Evolutionary conservation across 2,797 vertebrate genomes (phyloP), one percentile per base, ranked within the genome.

Genomic region (Spondyliosoma cantharus): DNA sequence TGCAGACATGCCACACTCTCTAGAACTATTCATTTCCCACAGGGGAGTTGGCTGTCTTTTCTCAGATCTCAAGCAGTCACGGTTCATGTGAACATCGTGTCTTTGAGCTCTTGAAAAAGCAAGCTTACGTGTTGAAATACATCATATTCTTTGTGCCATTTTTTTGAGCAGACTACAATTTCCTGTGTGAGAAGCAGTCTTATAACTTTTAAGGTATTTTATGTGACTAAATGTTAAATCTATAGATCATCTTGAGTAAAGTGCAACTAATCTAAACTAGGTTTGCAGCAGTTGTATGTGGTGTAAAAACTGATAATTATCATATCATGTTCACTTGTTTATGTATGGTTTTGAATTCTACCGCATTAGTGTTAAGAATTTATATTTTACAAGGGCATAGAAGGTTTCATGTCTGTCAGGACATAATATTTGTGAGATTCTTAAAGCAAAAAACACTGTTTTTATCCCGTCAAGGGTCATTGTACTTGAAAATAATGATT

Each of bases 1-100:
- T 67, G 84, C 61, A 74, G 66, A 74, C 88, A 89, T 86, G 65
- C 76, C 82, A 85, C 52, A 79, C 61, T 89, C 59, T 85, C 63
- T 84, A 60, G 3, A 89, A 85, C 24, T 82, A 56, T 85, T 89
- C 27, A 85, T 85, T 81, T 76, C 58, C 71, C 70, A 75, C 74
- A 53, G 37, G 81, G 89, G 80, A 88, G 82, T 82, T 86, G 81
- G 58, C 86, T 74, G 58, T 65, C 54, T 29, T 60, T 81, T 75
- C 63, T 77, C 46, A 80, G 58, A 60, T 71, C 50, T 71, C n/a
- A 87, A 64, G 19, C 20, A 72, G 59, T 59, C 50, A 65, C 32
- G 32, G 66, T 78, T 75, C 7, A 53, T 37, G 22, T 32, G 17
- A 73, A 73, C 37, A 67, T 3, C 42, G 42, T 68, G 32, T 42